These are phyloP conservation scores for Cheumatopsyche charites DNA, from an alignment of 1,140 invertebrate genomes.

Conservation along the genomic window DNA sequence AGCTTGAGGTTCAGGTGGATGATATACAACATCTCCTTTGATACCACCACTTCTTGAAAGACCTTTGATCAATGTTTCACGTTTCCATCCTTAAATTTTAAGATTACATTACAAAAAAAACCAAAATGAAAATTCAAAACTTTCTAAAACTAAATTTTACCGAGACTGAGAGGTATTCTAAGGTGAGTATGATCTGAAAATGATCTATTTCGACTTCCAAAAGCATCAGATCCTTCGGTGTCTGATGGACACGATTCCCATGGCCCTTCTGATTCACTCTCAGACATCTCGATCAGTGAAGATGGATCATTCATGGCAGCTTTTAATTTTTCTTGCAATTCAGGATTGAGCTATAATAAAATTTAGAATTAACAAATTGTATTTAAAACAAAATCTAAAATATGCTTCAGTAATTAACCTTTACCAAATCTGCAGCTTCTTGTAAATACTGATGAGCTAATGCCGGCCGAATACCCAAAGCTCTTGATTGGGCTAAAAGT, in stretches of 20 bases:
- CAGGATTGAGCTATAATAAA: conserved; percentile 47
- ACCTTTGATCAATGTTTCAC: conserved; percentile 86
- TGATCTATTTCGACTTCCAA: conserved; percentile 61
- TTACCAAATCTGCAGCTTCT: conserved; percentile 57
- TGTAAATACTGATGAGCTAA: conserved; percentile 62
- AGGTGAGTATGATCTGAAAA: conserved; percentile 55
- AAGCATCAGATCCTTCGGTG: conserved; percentile 55
- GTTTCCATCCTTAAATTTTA: conserved; percentile 74
- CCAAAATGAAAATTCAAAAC: conserved; percentile 5
- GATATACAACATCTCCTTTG: conserved; percentile 87
- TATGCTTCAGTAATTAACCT: too few species aligned
- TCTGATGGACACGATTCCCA: conserved; percentile 59
- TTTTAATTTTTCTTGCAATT: conserved; percentile 66
- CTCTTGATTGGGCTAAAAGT: conserved; percentile 80
- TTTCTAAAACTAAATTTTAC: conserved; percentile 46
- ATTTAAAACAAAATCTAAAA: not conserved
- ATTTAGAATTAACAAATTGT: not conserved
- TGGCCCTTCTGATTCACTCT: conserved; percentile 49
- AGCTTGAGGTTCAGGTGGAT: conserved; percentile 78
- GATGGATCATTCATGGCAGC: conserved; percentile 63
- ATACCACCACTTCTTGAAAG: conserved; percentile 80
- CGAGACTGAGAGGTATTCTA: conserved; percentile 54
- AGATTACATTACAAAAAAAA: not conserved
- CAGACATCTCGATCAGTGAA: conserved; percentile 57
- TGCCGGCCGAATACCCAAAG: conserved; percentile 69